These are phyloP conservation scores for Rhynchonema sp. DNA, from an alignment of 2,888 invertebrate genomes.

Conservation along the genomic window DNA sequence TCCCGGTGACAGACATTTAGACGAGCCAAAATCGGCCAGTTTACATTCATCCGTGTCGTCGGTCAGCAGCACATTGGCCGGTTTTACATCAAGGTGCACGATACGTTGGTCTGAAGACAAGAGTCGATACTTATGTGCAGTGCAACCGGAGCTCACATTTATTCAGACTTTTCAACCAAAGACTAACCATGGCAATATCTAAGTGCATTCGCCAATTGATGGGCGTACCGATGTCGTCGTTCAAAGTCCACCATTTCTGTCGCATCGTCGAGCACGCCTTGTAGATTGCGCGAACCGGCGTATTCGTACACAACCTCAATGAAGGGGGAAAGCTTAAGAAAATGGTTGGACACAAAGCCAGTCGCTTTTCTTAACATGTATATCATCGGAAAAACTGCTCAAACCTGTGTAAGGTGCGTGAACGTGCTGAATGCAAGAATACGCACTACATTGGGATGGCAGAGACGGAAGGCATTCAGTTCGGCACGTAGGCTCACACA, in stretches of 20 bases:
- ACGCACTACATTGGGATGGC: conserved; percentile 7
- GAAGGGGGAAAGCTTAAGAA: background rate
- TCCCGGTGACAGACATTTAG: background rate
- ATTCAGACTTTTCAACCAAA: too few relatives aligned
- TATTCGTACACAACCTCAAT: conserved; percentile 7
- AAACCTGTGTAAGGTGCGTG: background rate
- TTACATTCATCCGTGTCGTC: background rate
- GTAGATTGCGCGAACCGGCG: conserved; percentile 6
- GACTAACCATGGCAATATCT: conserved; percentile 4
- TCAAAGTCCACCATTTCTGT: background rate
- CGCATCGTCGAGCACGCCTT: conserved; percentile 2
- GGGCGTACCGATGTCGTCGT: background rate
- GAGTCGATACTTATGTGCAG: too few relatives aligned
- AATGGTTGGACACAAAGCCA: too few relatives aligned
- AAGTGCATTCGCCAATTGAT: conserved; percentile 5
- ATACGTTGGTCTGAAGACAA: too few relatives aligned
- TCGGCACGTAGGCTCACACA: conserved; percentile 3
- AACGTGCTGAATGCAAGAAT: conserved; percentile 6
- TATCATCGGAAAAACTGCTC: background rate
- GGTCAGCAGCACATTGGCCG: conserved; percentile 5
- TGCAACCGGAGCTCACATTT: too few relatives aligned
- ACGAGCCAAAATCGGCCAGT: conserved; percentile 8
- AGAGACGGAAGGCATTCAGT: conserved; percentile 7
- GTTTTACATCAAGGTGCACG: conserved; percentile 7
- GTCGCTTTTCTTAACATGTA: background rate